Evolutionary conservation across 2,888 invertebrate species (phyloP).

Genomic region (Plusia festucae): DNA sequence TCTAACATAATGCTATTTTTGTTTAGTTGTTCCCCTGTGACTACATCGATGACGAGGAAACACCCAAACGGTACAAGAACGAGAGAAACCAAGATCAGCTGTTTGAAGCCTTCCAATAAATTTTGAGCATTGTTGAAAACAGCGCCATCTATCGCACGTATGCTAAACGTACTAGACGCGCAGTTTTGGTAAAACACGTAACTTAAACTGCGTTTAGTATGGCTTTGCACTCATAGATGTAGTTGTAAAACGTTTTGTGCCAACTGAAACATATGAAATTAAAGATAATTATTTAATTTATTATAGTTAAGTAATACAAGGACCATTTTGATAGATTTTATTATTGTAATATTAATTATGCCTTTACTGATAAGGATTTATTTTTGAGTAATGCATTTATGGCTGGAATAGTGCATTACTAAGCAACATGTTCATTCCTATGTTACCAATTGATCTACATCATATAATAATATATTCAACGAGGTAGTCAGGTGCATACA

Average conservation of each 20-base stretch:
- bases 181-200: not conserved
- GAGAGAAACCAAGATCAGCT: constrained; percentile 75
- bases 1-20: constrained; percentile 8
- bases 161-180: not conserved
- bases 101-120: constrained; percentile 78
- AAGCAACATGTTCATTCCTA: no score
- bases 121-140: constrained; percentile 20
- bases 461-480: no score
- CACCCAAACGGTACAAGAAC: constrained; percentile 72
- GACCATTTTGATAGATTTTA: constrained; percentile 59
- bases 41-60: constrained; percentile 74
- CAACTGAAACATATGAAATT: constrained; percentile 54
- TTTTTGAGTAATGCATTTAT: constrained; percentile 65
- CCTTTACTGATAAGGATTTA: constrained; percentile 17
- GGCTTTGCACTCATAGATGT: not conserved
- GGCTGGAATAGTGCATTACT: constrained; percentile 74
- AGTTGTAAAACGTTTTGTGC: constrained; percentile 47
- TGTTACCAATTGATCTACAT: no score
- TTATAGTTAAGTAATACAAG: constrained; percentile 52
- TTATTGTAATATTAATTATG: constrained; percentile 44
- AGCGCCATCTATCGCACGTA: constrained; percentile 5
- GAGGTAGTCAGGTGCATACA: no score
- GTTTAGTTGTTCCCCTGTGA: constrained; percentile 74
- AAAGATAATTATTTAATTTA: constrained; percentile 31
- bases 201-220: constrained; percentile 1